These are phyloP conservation scores for Platyscapa corneri DNA, from an alignment of 1,140 invertebrate genomes.

Conservation along the genomic window DNA sequence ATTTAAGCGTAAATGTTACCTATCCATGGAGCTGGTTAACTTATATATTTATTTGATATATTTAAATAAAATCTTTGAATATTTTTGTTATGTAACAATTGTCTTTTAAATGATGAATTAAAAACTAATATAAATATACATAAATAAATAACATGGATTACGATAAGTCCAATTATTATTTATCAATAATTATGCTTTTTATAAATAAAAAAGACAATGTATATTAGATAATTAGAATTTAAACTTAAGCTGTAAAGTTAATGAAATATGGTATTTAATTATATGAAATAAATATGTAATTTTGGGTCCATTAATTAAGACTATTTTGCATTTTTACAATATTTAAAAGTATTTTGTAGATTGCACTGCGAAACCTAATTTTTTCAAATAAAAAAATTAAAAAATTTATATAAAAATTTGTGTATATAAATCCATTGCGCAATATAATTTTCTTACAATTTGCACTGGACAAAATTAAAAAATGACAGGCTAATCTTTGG, in stretches of 20 bases:
- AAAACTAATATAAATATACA: too few species aligned
- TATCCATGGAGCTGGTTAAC: background rate
- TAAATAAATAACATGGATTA: too few species aligned
- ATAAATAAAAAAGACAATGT: background rate
- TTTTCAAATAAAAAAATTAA: background rate
- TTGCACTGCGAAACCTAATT: background rate
- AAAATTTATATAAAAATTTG: conserved; percentile 6
- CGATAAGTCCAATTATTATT: background rate
- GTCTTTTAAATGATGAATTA: too few species aligned
- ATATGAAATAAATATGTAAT: background rate
- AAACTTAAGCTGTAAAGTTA: too few species aligned
- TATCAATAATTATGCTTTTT: background rate
- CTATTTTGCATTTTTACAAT: background rate
- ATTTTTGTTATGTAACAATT: too few species aligned
- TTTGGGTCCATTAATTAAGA: background rate
- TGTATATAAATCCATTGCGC: background rate
- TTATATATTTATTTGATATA: conserved; percentile 1
- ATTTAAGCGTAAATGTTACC: background rate
- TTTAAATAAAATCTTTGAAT: background rate
- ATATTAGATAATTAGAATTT: too few species aligned
- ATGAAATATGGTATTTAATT: background rate
- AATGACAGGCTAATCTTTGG: conserved; percentile 1
- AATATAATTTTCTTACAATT: background rate
- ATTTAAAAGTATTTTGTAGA: background rate
- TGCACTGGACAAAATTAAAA: background rate